Percentiles rank a stretch among this genome's conserved stretches.
These are phyloP conservation scores for Dipus sagitta DNA, from an alignment of 2,797 vertebrate species.

Conservation along the genomic window DNA sequence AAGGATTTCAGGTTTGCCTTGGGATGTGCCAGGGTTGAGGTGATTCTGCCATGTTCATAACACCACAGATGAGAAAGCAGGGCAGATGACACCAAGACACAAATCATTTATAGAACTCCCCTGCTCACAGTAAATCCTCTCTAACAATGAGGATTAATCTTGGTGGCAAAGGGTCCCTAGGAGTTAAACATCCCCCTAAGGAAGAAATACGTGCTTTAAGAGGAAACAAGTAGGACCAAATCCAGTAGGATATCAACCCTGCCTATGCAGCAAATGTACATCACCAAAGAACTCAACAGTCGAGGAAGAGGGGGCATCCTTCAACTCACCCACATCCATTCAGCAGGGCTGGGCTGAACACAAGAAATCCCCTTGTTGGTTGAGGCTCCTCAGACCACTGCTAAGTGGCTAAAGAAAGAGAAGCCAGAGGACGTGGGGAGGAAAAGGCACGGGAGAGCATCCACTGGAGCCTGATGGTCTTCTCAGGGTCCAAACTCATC, in stretches of 20 bases:
- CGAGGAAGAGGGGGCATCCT: not conserved
- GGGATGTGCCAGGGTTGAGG: slow-evolving; percentile 12
- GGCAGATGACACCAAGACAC: not conserved
- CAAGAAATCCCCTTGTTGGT: rapidly evolving
- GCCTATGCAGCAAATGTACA: not conserved
- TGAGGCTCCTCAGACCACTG: not conserved
- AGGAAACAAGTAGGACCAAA: not conserved
- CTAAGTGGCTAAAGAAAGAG: not conserved
- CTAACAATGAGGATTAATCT: not conserved
- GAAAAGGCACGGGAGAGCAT: rapidly evolving
- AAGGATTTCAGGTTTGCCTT: not conserved
- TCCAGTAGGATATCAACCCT: not conserved
- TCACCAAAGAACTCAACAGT: not conserved
- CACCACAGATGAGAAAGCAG: not conserved
- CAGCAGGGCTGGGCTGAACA: not conserved
- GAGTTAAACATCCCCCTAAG: not conserved
- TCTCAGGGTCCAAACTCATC: not conserved
- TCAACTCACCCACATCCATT: not conserved
- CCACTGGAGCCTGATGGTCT: not conserved
- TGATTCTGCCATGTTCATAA: not conserved
- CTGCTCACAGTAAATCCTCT: not conserved
- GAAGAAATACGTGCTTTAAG: not conserved
- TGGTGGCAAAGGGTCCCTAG: not conserved
- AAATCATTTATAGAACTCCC: not conserved
- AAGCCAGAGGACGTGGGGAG: not conserved